phyloP scores from a whole-genome alignment of 2,797 vertebrate genomes.

The Aselliscus stoliczkanus region DNA sequence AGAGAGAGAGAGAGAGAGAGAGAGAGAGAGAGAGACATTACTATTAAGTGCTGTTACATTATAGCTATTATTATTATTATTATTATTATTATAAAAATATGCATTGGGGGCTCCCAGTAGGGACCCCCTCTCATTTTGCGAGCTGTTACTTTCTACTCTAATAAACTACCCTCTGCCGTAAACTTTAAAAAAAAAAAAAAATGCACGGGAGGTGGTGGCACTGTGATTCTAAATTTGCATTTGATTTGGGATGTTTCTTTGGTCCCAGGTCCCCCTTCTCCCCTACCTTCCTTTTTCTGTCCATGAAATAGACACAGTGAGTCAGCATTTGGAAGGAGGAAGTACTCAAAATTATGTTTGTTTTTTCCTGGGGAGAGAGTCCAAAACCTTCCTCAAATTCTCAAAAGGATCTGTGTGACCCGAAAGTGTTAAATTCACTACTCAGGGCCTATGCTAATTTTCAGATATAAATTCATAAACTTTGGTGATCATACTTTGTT shows the following conservation, averaged over 20 bases:
- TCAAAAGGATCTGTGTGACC: not conserved
- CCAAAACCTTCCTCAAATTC: slow-evolving; percentile 17
- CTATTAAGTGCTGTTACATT: not conserved
- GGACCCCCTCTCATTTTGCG: too few relatives aligned
- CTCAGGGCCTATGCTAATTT: not conserved
- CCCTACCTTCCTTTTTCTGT: not conserved
- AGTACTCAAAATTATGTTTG: not conserved
- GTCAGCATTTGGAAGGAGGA: slow-evolving; percentile 29
- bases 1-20: too few relatives aligned
- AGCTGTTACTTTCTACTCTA: too few relatives aligned
- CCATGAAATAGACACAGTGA: not conserved
- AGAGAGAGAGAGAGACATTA: too few relatives aligned
- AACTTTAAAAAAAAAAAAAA: too few relatives aligned
- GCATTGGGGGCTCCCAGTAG: too few relatives aligned
- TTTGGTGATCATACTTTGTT: not conserved
- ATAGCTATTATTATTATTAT: not conserved
- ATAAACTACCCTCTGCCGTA: too few relatives aligned
- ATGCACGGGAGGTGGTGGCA: not conserved
- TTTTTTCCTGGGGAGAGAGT: not conserved
- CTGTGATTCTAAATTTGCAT: not conserved
- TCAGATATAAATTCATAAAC: slow-evolving; percentile 45
- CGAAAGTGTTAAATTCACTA: not conserved
- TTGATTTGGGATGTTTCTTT: not conserved
- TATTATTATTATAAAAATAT: too few relatives aligned
- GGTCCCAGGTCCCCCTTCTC: not conserved